Evolutionary conservation across 2,797 vertebrate genomes (phyloP), one percentile per base, ranked within the genome.

Genomic region (Notoglanidium macrostoma): DNA sequence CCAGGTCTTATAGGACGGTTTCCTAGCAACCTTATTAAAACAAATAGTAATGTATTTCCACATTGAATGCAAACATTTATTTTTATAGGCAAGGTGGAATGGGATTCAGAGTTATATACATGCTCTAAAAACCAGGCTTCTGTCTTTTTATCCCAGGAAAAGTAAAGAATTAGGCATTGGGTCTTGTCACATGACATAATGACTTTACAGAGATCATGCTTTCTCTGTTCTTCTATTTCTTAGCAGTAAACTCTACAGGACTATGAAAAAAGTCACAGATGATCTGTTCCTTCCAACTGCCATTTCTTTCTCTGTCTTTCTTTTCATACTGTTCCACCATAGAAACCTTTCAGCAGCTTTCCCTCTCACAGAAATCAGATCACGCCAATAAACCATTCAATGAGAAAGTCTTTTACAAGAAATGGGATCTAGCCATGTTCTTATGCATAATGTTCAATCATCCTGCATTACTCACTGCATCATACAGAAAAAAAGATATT

Each of bases 21-120:
- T 84, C 95, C 92, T 95, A 94, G 94, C 95, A 95, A 95, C 94
- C 14, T 81, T 87, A 92, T 93, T 92, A 92, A 93, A 94, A 94
- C 90, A 91, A 92, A 91, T 85, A 54, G 2, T 76, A 54, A n/a
- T 5, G 7, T 32, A 32, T 4, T 10, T 55, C 6, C 49, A 32
- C 5, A 6, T 78, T 19, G 23, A 57, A 57, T 32, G 74, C 74
- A 77, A 19, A 10, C 7, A 5, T 57, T 23, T n/a, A 1, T 79
- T 19, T 59, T 79, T 14, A 32, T 77, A 11, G 12, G 32, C 19
- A 40, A 40, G 11, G 32, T 40, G 19, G 35, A 59, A 23, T 59
- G 19, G 32, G 17, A 55, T 55, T 55, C 19, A 35, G 32, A 11
- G n/a, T 32, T 78, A 32, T 78, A 21, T 78, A 78, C 29, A 32